These are phyloP conservation scores for Urocolius indicus DNA, from an alignment of 2,113 vertebrate genomes.

Conservation along the genomic window DNA sequence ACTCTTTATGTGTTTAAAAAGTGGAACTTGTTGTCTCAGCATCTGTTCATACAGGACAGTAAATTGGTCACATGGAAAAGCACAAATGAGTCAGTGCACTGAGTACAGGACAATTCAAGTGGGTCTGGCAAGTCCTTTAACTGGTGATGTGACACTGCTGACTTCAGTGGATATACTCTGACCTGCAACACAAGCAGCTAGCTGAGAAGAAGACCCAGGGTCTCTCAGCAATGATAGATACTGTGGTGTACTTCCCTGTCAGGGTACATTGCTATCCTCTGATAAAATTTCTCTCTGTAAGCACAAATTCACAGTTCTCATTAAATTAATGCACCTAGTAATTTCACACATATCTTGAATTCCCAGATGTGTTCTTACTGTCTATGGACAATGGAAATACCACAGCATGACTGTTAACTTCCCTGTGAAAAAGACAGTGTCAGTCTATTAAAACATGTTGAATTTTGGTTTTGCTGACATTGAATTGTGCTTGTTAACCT, in stretches of 20 bases:
- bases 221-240: background rate
- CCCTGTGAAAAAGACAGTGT: background rate
- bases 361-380: background rate
- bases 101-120: background rate
- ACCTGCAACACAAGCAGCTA: background rate
- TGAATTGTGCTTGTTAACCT: background rate
- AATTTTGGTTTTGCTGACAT: background rate
- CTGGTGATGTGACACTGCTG: background rate
- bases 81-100: background rate
- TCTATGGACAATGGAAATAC: background rate
- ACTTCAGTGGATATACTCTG: background rate
- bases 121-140: background rate
- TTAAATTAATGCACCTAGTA: background rate
- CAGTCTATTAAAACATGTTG: background rate
- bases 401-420: background rate
- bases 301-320: background rate
- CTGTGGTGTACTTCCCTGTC: background rate
- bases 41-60: background rate
- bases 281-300: background rate
- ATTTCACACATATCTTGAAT: background rate
- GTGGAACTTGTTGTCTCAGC: background rate
- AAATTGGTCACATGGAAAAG: background rate
- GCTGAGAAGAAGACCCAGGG: background rate
- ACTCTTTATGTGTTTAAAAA: no score
- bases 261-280: fast-evolving